Evolutionary conservation across 1,140 invertebrate genomes (phyloP).

Genomic region (Parasteatoda tepidariorum): DNA sequence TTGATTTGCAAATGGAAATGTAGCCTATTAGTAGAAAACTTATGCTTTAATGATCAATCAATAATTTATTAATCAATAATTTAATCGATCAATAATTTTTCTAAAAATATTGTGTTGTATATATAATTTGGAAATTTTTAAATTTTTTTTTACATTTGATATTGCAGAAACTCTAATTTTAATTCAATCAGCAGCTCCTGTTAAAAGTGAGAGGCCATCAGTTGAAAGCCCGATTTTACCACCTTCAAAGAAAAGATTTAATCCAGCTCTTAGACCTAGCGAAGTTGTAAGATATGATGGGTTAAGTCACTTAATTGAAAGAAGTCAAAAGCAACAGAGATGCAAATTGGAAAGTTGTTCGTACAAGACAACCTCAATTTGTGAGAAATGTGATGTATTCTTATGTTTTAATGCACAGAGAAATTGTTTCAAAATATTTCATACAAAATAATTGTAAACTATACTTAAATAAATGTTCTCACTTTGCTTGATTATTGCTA

Average conservation of each 20-base stretch:
- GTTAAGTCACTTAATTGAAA: not conserved
- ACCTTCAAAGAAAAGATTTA: slow-evolving; percentile 4
- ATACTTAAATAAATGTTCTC: not conserved
- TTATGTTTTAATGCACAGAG: slow-evolving; percentile 21
- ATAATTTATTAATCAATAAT: too few relatives aligned
- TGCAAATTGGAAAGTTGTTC: slow-evolving; percentile 3
- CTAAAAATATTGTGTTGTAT: too few relatives aligned
- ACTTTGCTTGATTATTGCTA: not conserved
- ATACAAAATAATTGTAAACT: not conserved
- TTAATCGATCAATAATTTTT: too few relatives aligned
- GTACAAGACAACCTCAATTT: slow-evolving; percentile 4
- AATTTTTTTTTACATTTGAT: not conserved
- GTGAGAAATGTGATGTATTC: slow-evolving; percentile 16
- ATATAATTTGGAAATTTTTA: too few relatives aligned
- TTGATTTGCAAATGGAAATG: too few relatives aligned
- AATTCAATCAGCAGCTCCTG: not conserved
- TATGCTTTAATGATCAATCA: too few relatives aligned
- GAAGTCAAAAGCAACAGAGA: slow-evolving; percentile 2
- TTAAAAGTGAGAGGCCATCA: not conserved
- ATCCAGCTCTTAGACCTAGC: not conserved
- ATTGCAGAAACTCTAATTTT: not conserved
- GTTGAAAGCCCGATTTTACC: not conserved
- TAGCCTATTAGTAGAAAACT: too few relatives aligned
- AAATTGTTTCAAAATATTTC: not conserved
- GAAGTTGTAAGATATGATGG: not conserved